Conservation (phyloP, 2,113 vertebrate species). For the Scolopax mira region DNA sequence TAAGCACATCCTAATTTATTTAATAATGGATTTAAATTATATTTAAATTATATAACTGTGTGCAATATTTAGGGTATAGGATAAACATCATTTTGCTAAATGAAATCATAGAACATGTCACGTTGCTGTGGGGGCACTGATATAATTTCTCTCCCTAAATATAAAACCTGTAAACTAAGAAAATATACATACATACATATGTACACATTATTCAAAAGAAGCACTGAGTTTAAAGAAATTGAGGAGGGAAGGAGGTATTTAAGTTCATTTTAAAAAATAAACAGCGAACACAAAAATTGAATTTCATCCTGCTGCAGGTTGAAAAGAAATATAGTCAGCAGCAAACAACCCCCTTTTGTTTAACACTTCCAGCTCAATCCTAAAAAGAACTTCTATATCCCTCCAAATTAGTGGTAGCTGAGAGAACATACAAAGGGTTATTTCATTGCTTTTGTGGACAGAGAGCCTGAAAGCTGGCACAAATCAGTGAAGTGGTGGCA, state of each 20-base stretch:
- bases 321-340: constrained; percentile 25
- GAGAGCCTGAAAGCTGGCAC: not conserved
- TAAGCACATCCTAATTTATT: constrained; percentile 35
- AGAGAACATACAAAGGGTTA: not conserved
- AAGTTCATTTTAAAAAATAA: constrained; percentile 54
- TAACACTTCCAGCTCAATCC: not conserved
- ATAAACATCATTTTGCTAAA: constrained; percentile 47
- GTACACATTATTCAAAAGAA: constrained; percentile 47
- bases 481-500: not conserved
- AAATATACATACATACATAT: constrained; percentile 27
- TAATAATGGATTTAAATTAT: constrained; percentile 40
- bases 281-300: constrained; percentile 29
- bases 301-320: constrained; percentile 47
- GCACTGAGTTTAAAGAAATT: constrained; percentile 50
- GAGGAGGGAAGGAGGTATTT: constrained; percentile 47
- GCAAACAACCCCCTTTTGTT: constrained; percentile 46
- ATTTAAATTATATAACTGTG: constrained; percentile 35
- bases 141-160: constrained; percentile 38
- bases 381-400: constrained; percentile 16
- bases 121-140: not conserved
- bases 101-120: constrained; percentile 49
- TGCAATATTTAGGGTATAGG: constrained; percentile 1
- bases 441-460: constrained; percentile 15
- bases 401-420: not conserved
- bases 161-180: constrained; percentile 44